Percentiles rank a stretch among this genome's conserved stretches.
Evolutionary conservation across 1,140 invertebrate genomes (phyloP).

Genomic region (Zaprionus ghesquierei): DNA sequence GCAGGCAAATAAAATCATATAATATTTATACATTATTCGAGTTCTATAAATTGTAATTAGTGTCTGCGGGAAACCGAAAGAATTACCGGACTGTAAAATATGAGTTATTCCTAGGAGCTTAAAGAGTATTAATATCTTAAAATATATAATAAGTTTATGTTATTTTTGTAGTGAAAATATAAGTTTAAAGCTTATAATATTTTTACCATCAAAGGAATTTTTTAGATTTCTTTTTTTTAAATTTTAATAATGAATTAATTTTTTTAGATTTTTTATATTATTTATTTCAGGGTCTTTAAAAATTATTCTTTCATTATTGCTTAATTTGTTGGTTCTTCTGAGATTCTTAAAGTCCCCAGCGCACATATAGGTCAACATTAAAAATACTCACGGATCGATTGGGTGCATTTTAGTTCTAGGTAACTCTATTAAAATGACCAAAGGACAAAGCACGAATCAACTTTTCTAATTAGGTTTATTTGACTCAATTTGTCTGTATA

Average conservation of each 20-base stretch:
- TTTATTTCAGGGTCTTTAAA: too few relatives aligned
- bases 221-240: too few relatives aligned
- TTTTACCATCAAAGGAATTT: too few relatives aligned
- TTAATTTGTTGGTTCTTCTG: neutral
- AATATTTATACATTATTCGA: slow-evolving; percentile 23
- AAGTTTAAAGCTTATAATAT: too few relatives aligned
- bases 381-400: neutral
- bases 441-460: neutral
- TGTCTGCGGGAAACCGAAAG: neutral
- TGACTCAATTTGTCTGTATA: neutral
- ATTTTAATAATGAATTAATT: too few relatives aligned
- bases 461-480: slow-evolving; percentile 7
- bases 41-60: slow-evolving; percentile 8
- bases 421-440: neutral
- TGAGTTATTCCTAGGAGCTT: neutral
- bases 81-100: neutral
- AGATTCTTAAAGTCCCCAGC: neutral
- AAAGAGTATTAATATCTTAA: neutral
- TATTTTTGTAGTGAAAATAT: too few relatives aligned
- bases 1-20: slow-evolving; percentile 13
- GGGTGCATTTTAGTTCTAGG: neutral
- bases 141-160: too few relatives aligned
- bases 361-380: neutral
- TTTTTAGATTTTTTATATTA: neutral
- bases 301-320: too few relatives aligned